Evolutionary conservation across 1,140 invertebrate genomes (phyloP).

Genomic region (Habropoda laboriosa): DNA sequence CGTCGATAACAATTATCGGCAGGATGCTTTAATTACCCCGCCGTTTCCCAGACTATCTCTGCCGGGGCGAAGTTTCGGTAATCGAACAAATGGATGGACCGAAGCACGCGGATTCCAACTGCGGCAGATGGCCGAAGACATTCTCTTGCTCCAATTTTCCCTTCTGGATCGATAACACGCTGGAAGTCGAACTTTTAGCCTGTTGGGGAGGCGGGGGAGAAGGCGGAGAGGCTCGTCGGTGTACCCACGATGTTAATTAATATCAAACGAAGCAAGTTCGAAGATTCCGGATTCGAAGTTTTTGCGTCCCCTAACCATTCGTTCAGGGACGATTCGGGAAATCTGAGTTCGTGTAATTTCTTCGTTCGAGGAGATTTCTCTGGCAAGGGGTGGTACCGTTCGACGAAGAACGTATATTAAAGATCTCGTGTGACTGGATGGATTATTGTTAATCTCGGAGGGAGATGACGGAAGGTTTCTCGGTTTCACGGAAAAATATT

Average conservation of each 20-base stretch:
- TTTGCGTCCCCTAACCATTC: no score
- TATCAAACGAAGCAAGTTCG: constrained; percentile 30
- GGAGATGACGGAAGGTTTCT: no score
- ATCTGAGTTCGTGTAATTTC: not conserved
- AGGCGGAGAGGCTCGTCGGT: not conserved
- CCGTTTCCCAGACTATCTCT: constrained; percentile 33
- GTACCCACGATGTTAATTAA: constrained; percentile 51
- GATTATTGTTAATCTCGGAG: not conserved
- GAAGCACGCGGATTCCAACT: constrained; percentile 7
- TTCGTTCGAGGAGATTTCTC: not conserved
- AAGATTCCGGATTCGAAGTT: constrained; percentile 10
- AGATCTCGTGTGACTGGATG: not conserved
- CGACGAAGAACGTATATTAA: not conserved
- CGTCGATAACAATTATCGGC: constrained; percentile 71
- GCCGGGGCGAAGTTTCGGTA: constrained; percentile 61
- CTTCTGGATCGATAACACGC: constrained; percentile 2
- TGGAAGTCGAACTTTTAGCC: not conserved
- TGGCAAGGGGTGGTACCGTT: not conserved
- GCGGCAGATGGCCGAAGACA: constrained; percentile 15
- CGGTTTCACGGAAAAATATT: no score
- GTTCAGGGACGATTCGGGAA: not conserved
- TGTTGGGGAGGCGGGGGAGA: not conserved
- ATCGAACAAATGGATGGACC: constrained; percentile 55
- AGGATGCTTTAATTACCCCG: constrained; percentile 70
- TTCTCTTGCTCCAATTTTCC: constrained; percentile 50